Evolutionary conservation across 2,797 vertebrate species (phyloP).

Genomic region (Brachyalestes nurse): DNA sequence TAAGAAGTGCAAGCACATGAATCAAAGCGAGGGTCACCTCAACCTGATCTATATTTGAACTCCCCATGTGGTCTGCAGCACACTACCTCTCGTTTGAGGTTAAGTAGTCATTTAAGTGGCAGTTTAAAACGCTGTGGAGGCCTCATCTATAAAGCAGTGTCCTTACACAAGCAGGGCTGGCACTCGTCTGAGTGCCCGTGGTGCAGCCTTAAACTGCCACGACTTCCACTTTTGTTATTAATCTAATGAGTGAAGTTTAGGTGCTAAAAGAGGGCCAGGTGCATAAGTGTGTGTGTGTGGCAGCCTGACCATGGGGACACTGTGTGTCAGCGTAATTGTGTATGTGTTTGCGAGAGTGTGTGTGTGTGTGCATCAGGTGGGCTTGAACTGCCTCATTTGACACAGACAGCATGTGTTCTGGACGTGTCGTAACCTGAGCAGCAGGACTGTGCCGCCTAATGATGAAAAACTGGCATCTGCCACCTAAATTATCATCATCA

Average conservation of each 20-base stretch:
- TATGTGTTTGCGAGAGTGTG: conserved; percentile 33
- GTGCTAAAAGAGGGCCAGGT: conserved; percentile 63
- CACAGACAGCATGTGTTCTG: conserved; percentile 69
- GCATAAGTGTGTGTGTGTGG: conserved; percentile 52
- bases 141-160: conserved; percentile 28
- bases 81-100: conserved; percentile 28
- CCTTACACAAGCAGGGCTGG: conserved; percentile 21
- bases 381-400: conserved; percentile 69
- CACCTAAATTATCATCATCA: conserved; percentile 59
- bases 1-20: neutral
- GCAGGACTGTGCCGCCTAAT: conserved; percentile 65
- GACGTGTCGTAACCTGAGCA: conserved; percentile 66
- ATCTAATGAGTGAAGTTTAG: conserved; percentile 63
- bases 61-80: neutral
- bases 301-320: conserved; percentile 51
- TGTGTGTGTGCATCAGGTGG: conserved; percentile 68
- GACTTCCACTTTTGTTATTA: conserved; percentile 61
- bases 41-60: conserved; percentile 30
- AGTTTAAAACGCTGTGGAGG: conserved; percentile 13
- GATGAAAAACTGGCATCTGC: conserved; percentile 67
- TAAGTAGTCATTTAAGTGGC: conserved; percentile 22
- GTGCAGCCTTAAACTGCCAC: conserved; percentile 41
- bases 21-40: conserved; percentile 28
- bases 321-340: conserved; percentile 34
- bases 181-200: conserved; percentile 1